Evolutionary conservation across 2,113 vertebrate species (phyloP), one percentile per base, ranked within the genome.

Genomic region (Formicarius rufipectus): DNA sequence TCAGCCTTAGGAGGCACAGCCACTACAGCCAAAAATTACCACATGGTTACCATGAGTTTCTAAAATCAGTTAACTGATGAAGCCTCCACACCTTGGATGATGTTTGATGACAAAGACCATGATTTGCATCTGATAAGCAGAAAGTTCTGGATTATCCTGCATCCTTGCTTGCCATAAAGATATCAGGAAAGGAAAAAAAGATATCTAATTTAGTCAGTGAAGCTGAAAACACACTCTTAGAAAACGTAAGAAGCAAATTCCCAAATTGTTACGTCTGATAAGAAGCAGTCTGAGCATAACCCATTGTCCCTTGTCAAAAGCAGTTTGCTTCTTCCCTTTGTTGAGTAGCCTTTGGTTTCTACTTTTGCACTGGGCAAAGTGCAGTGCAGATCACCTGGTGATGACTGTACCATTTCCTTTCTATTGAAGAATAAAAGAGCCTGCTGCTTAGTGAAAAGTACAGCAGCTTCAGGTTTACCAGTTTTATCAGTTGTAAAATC

Each of bases 311-410:
- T 92, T 95, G 77, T 95, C 87, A 96, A 55, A 90, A 91, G 25
- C 37, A 83, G 44, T 96, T 95, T 87, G 23, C 44, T 68, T 81
- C 73, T 93, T 91, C 59, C 10, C 21, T 82, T 84, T 92, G 42
- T 45, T 69, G 37, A 52, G 59, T 52, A 64, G 63, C 59, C 83
- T 89, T 93, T 73, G 45, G 42, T 44, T 81, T 96, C 42, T 81
- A 37, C 63, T 81, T 95, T 75, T 91, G 50, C 63, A 35, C 52
- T 47, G 50, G 19, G 6, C 77, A 64, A 92, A 90, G 59, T 21
- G 52, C 37, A 75, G 18, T 56, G 60, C 59, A 37, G 19, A 68
- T 90, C 52, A 73, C 44, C 50, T 68, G 31, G 19, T 52, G 31
- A 63, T 76, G 73, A 55, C 33, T 68, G 39, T 14, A 44, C 40